Conservation (phyloP, 1,140 invertebrate species). For the Drosophila oshimai region DNA sequence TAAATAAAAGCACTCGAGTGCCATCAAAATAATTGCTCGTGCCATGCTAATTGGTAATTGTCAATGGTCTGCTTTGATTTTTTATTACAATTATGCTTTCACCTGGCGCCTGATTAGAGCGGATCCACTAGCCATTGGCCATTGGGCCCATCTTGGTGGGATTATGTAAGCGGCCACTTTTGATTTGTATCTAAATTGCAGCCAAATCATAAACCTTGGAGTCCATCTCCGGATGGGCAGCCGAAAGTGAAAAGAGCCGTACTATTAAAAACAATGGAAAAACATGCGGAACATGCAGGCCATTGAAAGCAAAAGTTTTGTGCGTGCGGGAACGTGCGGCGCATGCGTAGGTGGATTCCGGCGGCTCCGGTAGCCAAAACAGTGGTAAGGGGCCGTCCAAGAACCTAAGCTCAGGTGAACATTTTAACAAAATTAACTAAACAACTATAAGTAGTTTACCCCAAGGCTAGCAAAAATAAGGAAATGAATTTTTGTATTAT, state of each 20-base stretch:
- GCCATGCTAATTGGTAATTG: conserved; percentile 18
- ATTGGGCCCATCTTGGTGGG: conserved; percentile 9
- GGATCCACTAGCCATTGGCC: background rate
- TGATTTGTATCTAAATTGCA: conserved; percentile 41
- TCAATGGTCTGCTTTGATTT: conserved; percentile 8
- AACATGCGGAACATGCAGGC: conserved; percentile 47
- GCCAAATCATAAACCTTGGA: conserved; percentile 36
- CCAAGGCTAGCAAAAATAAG: no score
- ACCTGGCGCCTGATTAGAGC: background rate
- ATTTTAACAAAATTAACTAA: background rate
- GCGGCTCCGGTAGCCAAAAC: no score
- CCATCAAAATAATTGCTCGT: conserved; percentile 42
- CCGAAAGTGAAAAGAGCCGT: conserved; percentile 70
- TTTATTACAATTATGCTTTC: conserved; percentile 52
- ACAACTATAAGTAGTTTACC: background rate
- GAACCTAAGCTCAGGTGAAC: background rate
- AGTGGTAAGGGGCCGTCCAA: background rate
- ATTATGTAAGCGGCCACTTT: conserved; percentile 29
- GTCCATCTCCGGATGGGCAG: conserved; percentile 14
- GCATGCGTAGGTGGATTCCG: conserved; percentile 37
- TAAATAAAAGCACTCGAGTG: conserved; percentile 45
- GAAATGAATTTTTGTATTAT: no score
- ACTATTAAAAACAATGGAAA: background rate
- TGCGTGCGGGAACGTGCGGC: conserved; percentile 54
- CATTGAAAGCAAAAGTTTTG: conserved; percentile 71